A percentile compares a stretch with the other conserved stretches of the same genome.
Conservation (phyloP, 2,797 vertebrate species). For the Luscinia megarhynchos region DNA sequence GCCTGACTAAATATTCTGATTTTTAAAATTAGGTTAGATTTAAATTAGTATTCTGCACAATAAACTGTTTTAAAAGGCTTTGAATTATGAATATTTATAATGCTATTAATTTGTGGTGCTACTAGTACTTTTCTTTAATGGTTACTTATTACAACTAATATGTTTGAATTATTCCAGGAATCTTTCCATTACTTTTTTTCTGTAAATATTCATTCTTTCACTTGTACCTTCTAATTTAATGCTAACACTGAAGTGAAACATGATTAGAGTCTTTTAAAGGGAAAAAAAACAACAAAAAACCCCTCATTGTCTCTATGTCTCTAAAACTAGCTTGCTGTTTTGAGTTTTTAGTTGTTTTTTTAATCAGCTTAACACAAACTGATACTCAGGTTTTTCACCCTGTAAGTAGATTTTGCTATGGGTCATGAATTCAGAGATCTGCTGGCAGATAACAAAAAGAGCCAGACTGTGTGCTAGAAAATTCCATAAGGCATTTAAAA, state of each 20-base stretch:
- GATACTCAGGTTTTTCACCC: conserved; percentile 25
- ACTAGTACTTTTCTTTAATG: conserved; percentile 47
- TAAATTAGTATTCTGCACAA: conserved; percentile 32
- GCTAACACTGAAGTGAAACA: neutral
- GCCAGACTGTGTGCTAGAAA: conserved; percentile 23
- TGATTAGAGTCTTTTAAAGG: conserved; percentile 16
- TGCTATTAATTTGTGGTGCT: neutral
- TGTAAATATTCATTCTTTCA: conserved; percentile 47
- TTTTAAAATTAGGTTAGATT: conserved; percentile 18
- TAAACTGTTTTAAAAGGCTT: conserved; percentile 30
- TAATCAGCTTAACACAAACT: conserved; percentile 7
- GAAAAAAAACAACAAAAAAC: rapidly evolving
- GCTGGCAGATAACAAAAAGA: conserved; percentile 37
- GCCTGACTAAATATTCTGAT: neutral
- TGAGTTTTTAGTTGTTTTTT: neutral
- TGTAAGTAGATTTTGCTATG: conserved; percentile 14
- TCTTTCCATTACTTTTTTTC: conserved; percentile 41
- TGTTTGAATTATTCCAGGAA: conserved; percentile 42
- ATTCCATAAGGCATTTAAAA: conserved; percentile 27
- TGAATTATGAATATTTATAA: conserved; percentile 38
- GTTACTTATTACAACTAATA: conserved; percentile 51
- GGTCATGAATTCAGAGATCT: conserved; percentile 14
- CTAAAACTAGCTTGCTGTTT: neutral
- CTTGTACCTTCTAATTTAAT: conserved; percentile 12
- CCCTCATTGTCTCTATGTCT: neutral